Evolutionary conservation across 1,140 invertebrate species (phyloP).

Genomic region (Pseudomyrmex dendroicus): DNA sequence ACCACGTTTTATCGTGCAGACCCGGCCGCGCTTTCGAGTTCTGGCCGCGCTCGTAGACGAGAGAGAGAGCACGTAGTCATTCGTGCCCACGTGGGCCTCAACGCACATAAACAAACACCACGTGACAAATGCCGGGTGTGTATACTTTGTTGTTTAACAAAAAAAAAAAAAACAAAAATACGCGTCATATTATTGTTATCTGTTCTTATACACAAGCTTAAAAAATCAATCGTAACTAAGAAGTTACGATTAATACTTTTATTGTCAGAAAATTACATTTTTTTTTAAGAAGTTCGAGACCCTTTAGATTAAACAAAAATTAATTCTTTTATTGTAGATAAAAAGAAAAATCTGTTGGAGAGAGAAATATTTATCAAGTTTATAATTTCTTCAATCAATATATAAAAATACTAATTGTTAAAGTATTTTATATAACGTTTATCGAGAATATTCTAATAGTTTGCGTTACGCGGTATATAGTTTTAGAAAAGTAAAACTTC

Average conservation of each 20-base stretch:
- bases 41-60: conserved; percentile 67
- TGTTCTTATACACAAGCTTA: not conserved
- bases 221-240: not conserved
- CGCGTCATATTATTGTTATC: not conserved
- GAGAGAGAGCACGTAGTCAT: conserved; percentile 49
- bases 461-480: too few relatives aligned
- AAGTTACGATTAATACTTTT: too few relatives aligned
- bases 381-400: too few relatives aligned
- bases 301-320: too few relatives aligned
- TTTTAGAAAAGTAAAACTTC: too few relatives aligned
- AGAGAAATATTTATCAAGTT: too few relatives aligned
- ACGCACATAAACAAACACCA: conserved; percentile 34
- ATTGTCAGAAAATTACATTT: not conserved
- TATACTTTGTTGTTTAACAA: not conserved
- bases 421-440: too few relatives aligned
- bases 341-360: not conserved
- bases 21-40: conserved; percentile 66
- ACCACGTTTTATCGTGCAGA: conserved; percentile 66
- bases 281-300: not conserved
- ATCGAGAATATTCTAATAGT: too few relatives aligned
- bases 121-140: not conserved
- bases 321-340: not conserved
- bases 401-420: too few relatives aligned
- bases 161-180: not conserved
- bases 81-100: conserved; percentile 36